Evolutionary conservation across 2,797 vertebrate genomes (phyloP).

Genomic region (Siniperca scherzeri): DNA sequence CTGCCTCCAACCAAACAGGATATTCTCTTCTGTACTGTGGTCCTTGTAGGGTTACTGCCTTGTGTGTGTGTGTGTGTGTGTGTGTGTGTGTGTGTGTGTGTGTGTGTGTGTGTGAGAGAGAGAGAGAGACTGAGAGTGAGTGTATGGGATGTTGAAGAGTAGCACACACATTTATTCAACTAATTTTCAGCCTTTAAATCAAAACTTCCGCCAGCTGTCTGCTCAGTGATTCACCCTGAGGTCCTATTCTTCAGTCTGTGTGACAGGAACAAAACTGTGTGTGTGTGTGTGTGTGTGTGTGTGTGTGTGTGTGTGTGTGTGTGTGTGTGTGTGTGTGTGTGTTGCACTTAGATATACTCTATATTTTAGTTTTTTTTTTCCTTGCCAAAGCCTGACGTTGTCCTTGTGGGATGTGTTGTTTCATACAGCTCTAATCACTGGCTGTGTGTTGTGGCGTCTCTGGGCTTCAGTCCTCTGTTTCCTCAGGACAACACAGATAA

Average conservation of each 20-base stretch:
- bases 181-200: constrained; percentile 78
- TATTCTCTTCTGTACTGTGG: constrained; percentile 56
- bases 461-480: constrained; percentile 18
- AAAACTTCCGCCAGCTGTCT: constrained; percentile 78
- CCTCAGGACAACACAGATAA: constrained; percentile 28
- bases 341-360: constrained; percentile 17
- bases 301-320: constrained; percentile 16
- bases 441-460: constrained; percentile 23
- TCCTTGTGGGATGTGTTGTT: constrained; percentile 45
- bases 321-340: background rate
- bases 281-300: constrained; percentile 10
- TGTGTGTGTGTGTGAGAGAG: background rate
- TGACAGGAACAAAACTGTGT: constrained; percentile 56
- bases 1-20: constrained; percentile 76
- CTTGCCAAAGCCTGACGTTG: constrained; percentile 37
- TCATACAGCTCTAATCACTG: constrained; percentile 36
- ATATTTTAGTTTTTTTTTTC: constrained; percentile 16
- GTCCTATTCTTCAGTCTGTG: constrained; percentile 63
- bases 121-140: constrained; percentile 1
- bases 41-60: constrained; percentile 12
- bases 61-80: background rate
- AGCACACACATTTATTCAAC: constrained; percentile 67
- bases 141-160: constrained; percentile 31
- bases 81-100: background rate
- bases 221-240: constrained; percentile 55